A percentile compares a stretch with the other conserved stretches of the same genome.
phyloP scores from a whole-genome alignment of 2,888 invertebrate species.

The Mythimna pallens region DNA sequence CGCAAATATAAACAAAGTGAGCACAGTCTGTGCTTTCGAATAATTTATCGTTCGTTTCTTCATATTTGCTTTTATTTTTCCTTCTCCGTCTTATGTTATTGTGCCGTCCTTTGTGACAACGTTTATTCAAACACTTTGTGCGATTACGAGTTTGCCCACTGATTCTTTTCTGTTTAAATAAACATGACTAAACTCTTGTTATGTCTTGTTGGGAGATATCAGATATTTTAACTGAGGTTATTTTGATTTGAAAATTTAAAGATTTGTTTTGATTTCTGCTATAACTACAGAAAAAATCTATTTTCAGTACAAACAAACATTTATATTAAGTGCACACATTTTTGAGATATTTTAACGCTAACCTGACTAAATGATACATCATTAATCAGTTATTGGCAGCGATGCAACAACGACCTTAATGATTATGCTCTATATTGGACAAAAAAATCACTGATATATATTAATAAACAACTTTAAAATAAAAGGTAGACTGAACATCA shows the following conservation, averaged over 20 bases:
- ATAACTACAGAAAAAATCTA: neutral
- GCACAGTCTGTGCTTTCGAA: constrained; percentile 70
- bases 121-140: constrained; percentile 70
- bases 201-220: constrained; percentile 32
- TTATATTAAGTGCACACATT: neutral
- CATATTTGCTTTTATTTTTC: constrained; percentile 79
- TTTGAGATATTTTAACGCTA: neutral
- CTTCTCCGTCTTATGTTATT: constrained; percentile 71
- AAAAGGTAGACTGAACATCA: neutral
- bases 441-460: neutral
- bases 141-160: constrained; percentile 61
- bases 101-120: constrained; percentile 71
- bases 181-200: constrained; percentile 59
- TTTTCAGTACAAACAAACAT: neutral
- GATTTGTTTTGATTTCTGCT: neutral
- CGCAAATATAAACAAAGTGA: constrained; percentile 79
- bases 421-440: neutral
- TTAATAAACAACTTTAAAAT: neutral
- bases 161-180: constrained; percentile 57
- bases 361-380: neutral
- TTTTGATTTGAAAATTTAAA: neutral
- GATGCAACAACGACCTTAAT: neutral
- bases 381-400: neutral
- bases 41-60: constrained; percentile 78
- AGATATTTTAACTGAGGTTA: constrained; percentile 35